phyloP scores from a whole-genome alignment of 2,888 invertebrate genomes.

The Girardia tigrina region DNA sequence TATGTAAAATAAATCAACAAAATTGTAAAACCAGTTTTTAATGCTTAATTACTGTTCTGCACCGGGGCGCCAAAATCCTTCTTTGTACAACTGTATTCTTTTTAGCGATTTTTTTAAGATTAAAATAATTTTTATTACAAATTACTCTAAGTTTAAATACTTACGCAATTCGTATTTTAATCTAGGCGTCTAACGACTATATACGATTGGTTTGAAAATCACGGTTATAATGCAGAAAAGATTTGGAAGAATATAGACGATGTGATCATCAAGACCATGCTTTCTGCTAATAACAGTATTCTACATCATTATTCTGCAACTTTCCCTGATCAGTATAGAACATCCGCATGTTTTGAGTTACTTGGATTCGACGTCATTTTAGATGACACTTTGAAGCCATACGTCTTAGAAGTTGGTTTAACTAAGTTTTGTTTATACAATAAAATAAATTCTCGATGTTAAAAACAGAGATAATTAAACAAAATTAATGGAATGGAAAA shows the following conservation, averaged over 20 bases:
- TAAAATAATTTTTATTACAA: too few species aligned
- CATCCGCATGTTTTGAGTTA: slow-evolving; percentile 20
- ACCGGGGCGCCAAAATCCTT: too few species aligned
- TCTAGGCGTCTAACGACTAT: background rate
- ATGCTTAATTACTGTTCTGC: too few species aligned
- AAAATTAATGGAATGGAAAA: too few species aligned
- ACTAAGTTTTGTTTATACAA: background rate
- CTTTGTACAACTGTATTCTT: too few species aligned
- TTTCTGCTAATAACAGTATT: slow-evolving; percentile 21
- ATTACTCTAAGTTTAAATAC: too few species aligned
- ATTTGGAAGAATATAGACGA: slow-evolving; percentile 26
- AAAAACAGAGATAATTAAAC: too few species aligned
- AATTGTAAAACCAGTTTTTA: too few species aligned
- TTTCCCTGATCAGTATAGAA: slow-evolving; percentile 8
- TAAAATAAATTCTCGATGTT: too few species aligned
- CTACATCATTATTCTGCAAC: slow-evolving; percentile 1
- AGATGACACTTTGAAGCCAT: slow-evolving; percentile 5
- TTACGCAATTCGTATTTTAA: background rate
- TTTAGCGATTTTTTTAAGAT: too few species aligned
- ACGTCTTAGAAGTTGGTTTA: slow-evolving; percentile 7
- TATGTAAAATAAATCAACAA: too few species aligned
- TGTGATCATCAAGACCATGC: slow-evolving; percentile 21
- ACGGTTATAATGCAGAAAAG: background rate
- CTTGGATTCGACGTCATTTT: slow-evolving; percentile 21
- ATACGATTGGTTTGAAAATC: background rate